A percentile compares a stretch with the other conserved stretches of the same genome.
These are phyloP conservation scores for Ptychobarbus kaznakovi DNA, from an alignment of 2,797 vertebrate genomes.

Conservation along the genomic window DNA sequence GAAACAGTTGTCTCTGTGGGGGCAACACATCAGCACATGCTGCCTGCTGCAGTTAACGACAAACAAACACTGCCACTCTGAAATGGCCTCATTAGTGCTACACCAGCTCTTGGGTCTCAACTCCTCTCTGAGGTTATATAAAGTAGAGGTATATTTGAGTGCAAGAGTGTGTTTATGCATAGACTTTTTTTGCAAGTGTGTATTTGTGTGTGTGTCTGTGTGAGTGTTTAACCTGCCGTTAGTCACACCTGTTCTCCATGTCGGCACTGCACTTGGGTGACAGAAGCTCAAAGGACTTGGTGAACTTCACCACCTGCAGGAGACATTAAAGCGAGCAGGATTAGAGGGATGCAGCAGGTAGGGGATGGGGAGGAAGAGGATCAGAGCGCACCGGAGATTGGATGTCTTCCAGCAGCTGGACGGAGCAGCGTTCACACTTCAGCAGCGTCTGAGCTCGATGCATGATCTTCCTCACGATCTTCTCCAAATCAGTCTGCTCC, in stretches of 20 bases:
- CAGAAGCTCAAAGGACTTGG: slow-evolving; percentile 95
- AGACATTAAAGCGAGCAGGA: slow-evolving; percentile 26
- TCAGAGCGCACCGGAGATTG: slow-evolving; percentile 87
- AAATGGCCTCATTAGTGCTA: slow-evolving; percentile 17
- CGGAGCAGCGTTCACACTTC: slow-evolving; percentile 97
- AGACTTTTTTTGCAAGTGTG: background rate
- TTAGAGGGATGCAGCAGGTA: background rate
- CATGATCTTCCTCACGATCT: slow-evolving; percentile 99
- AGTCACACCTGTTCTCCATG: slow-evolving; percentile 88
- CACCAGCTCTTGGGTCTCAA: background rate
- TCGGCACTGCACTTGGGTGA: slow-evolving; percentile 98
- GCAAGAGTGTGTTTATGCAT: background rate
- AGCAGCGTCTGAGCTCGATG: slow-evolving; percentile 95
- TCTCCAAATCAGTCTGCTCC: slow-evolving; percentile 98
- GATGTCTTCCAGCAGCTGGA: slow-evolving; percentile 95
- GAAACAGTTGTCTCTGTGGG: slow-evolving; percentile 16
- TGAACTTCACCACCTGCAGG: slow-evolving; percentile 97
- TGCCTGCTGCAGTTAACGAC: slow-evolving; percentile 23
- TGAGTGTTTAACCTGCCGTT: slow-evolving; percentile 28
- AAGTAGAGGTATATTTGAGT: slow-evolving; percentile 7
- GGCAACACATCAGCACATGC: background rate
- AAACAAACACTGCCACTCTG: slow-evolving; percentile 1
- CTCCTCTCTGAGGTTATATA: slow-evolving; percentile 11
- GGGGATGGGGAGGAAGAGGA: background rate
- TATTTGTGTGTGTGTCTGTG: background rate